Conservation (phyloP, 2,113 vertebrate genomes). For the Rhynchomys soricoides region DNA sequence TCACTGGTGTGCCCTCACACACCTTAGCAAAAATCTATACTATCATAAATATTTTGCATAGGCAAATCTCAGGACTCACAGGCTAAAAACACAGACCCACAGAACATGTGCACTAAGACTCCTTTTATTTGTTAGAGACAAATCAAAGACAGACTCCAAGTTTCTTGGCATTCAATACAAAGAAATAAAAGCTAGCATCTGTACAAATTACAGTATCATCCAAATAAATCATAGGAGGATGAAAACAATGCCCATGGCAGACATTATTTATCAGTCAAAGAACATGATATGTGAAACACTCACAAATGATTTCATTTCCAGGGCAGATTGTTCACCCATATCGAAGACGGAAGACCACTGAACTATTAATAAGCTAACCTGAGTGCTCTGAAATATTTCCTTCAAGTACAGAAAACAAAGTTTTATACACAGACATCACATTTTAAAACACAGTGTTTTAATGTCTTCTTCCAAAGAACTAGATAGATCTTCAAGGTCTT, state of each 20-base stretch:
- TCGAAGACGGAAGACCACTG: not conserved
- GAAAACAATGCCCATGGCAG: slow-evolving; percentile 19
- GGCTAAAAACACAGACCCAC: not conserved
- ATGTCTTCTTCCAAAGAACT: slow-evolving; percentile 16
- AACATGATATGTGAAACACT: slow-evolving; percentile 36
- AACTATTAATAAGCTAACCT: slow-evolving; percentile 37
- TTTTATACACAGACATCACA: not conserved
- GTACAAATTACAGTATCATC: slow-evolving; percentile 20
- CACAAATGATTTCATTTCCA: not conserved
- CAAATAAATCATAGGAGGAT: slow-evolving; percentile 10
- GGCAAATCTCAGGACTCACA: slow-evolving; percentile 33
- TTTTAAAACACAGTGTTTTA: slow-evolving; percentile 28
- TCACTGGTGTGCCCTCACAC: not conserved
- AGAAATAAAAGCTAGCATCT: slow-evolving; percentile 38
- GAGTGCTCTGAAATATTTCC: slow-evolving; percentile 2
- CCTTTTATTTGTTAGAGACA: not conserved
- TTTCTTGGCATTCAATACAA: slow-evolving; percentile 2
- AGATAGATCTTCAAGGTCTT: slow-evolving; percentile 14
- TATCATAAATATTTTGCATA: not conserved
- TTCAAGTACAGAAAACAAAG: slow-evolving; percentile 27
- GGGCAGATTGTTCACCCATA: not conserved
- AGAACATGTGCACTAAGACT: not conserved
- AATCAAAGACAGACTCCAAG: slow-evolving; percentile 28
- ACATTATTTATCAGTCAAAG: not conserved
- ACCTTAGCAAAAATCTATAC: slow-evolving; percentile 3